Conservation (phyloP, 2,113 vertebrate species). For the Bufo bufo region DNA sequence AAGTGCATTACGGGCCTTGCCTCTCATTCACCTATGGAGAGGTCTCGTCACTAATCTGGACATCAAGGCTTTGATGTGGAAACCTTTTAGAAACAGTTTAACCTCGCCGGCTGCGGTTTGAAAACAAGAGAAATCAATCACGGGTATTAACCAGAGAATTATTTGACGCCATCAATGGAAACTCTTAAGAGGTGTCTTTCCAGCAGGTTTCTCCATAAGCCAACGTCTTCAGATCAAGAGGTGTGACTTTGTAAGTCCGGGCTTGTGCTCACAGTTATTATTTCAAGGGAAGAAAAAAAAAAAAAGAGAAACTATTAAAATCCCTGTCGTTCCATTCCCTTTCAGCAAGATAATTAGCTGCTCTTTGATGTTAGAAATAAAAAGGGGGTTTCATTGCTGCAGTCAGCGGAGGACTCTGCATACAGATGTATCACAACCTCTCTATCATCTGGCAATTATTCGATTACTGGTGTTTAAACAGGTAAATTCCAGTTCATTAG, state of each 20-base stretch:
- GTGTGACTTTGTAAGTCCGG: constrained; percentile 35
- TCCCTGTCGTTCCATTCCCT: not conserved
- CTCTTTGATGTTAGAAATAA: constrained; percentile 27
- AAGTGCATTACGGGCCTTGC: not conserved
- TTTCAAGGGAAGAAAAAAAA: not conserved
- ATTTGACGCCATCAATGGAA: constrained; percentile 32
- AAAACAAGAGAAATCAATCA: constrained; percentile 39
- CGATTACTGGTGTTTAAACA: not conserved
- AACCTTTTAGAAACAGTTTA: constrained; percentile 27
- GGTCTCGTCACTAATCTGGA: constrained; percentile 12
- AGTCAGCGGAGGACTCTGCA: not conserved
- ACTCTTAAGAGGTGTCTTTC: constrained; percentile 30
- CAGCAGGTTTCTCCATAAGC: constrained; percentile 1
- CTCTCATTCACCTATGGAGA: not conserved
- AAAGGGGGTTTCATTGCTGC: constrained; percentile 10
- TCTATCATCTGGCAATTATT: not conserved
- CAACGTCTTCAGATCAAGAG: constrained; percentile 20
- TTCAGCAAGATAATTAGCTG: constrained; percentile 21
- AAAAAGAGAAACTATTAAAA: constrained; percentile 34
- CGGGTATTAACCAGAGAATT: constrained; percentile 21
- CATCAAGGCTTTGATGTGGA: constrained; percentile 37
- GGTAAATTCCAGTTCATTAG: not conserved
- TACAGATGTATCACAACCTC: not conserved
- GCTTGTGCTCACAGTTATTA: constrained; percentile 22
- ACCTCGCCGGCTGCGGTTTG: constrained; percentile 27